These are phyloP conservation scores for Xyliphius kryptos DNA, from an alignment of 2,113 vertebrate genomes.

Conservation along the genomic window DNA sequence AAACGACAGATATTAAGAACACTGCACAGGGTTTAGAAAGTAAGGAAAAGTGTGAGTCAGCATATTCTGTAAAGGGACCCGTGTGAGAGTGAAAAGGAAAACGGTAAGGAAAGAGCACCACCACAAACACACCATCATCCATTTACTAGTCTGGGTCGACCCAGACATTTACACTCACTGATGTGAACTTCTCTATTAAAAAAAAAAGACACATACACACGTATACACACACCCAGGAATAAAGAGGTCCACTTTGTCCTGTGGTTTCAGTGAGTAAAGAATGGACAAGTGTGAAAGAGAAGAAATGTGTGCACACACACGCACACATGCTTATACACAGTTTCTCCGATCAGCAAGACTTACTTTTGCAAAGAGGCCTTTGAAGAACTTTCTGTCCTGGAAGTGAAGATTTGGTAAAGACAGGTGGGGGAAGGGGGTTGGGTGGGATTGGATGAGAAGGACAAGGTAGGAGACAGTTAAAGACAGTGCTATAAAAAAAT, in stretches of 20 bases:
- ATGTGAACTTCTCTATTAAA: too few species aligned
- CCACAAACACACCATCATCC: slow-evolving; percentile 13
- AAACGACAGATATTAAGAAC: too few species aligned
- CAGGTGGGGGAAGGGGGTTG: slow-evolving; percentile 63
- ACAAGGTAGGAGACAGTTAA: slow-evolving; percentile 97
- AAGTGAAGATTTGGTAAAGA: slow-evolving; percentile 72
- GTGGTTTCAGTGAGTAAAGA: slow-evolving; percentile 18
- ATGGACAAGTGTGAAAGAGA: slow-evolving; percentile 28
- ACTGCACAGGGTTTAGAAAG: too few species aligned
- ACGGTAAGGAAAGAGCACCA: slow-evolving; percentile 34
- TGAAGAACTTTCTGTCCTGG: slow-evolving; percentile 99
- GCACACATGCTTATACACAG: slow-evolving; percentile 35
- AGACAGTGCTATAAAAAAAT: slow-evolving; percentile 50
- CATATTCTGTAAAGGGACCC: background rate
- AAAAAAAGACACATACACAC: slow-evolving; percentile 7
- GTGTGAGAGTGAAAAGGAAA: slow-evolving; percentile 24
- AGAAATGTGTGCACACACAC: slow-evolving; percentile 32
- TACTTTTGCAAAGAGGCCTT: slow-evolving; percentile 99
- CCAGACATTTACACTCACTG: slow-evolving; percentile 2
- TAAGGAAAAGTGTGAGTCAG: too few species aligned
- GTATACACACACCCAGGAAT: slow-evolving; percentile 4
- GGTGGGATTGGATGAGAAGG: slow-evolving; percentile 40
- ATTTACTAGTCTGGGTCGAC: background rate
- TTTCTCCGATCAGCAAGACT: slow-evolving; percentile 68
- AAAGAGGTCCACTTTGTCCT: slow-evolving; percentile 11